A percentile compares a stretch with the other conserved stretches of the same genome.
These are phyloP conservation scores for Melanotaenia maccullochi DNA, from an alignment of 2,797 vertebrate species.

Conservation along the genomic window DNA sequence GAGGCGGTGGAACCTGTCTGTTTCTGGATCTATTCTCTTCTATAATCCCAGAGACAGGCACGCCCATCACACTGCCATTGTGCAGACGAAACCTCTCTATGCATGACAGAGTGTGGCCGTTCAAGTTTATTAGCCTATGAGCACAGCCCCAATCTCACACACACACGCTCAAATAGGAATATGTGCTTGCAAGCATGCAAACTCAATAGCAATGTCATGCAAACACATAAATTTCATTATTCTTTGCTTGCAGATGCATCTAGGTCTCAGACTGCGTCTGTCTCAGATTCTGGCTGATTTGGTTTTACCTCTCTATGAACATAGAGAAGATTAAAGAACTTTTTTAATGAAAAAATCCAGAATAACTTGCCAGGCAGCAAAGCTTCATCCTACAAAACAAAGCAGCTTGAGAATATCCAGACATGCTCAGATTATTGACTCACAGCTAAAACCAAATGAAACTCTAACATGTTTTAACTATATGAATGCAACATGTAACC, in stretches of 20 bases:
- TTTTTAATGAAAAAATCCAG: slow-evolving; percentile 25
- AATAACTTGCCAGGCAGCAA: slow-evolving; percentile 35
- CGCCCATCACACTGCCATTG: slow-evolving; percentile 74
- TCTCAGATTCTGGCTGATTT: not conserved
- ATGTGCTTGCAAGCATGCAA: slow-evolving; percentile 7
- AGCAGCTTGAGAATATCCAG: slow-evolving; percentile 8
- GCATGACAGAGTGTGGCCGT: slow-evolving; percentile 65
- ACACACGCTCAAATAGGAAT: not conserved
- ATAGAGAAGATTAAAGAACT: too few relatives aligned
- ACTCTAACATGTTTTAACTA: slow-evolving; percentile 1
- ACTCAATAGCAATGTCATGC: slow-evolving; percentile 1
- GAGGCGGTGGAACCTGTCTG: slow-evolving; percentile 67
- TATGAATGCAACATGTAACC: not conserved
- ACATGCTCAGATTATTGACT: slow-evolving; percentile 5
- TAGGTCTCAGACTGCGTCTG: not conserved
- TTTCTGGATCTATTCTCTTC: slow-evolving; percentile 66
- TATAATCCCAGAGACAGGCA: slow-evolving; percentile 75
- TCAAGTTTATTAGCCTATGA: slow-evolving; percentile 29
- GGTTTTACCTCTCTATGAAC: not conserved
- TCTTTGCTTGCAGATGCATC: slow-evolving; percentile 4
- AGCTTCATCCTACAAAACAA: slow-evolving; percentile 1
- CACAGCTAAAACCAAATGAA: not conserved
- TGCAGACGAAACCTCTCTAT: slow-evolving; percentile 61
- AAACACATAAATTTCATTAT: not conserved
- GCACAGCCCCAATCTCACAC: slow-evolving; percentile 8